Conservation (phyloP, 1,140 invertebrate genomes). For the Ectropis grisescens region DNA sequence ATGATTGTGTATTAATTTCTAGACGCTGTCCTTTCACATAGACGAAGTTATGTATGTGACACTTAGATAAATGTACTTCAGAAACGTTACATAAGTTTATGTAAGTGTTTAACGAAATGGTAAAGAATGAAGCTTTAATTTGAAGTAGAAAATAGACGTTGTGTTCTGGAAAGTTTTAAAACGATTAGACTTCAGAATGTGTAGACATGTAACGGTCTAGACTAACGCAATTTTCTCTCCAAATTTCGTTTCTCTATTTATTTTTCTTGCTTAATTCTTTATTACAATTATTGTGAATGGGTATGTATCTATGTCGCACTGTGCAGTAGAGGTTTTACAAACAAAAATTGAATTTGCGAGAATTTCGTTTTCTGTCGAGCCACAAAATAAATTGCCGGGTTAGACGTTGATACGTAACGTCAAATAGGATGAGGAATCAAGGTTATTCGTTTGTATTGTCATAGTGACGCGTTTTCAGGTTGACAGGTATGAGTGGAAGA, state of each 20-base stretch:
- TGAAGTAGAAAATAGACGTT: constrained; percentile 59
- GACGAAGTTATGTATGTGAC: too few relatives aligned
- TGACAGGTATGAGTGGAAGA: too few relatives aligned
- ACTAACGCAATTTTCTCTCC: too few relatives aligned
- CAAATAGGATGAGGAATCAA: too few relatives aligned
- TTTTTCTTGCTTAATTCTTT: neutral
- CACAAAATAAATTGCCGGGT: too few relatives aligned
- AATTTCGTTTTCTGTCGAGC: too few relatives aligned
- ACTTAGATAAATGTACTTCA: constrained; percentile 45
- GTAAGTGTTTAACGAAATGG: constrained; percentile 51
- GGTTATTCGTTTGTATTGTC: too few relatives aligned
- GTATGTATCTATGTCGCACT: neutral
- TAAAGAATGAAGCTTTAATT: constrained; percentile 67
- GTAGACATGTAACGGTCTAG: too few relatives aligned
- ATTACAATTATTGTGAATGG: neutral
- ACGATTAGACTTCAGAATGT: constrained; percentile 30
- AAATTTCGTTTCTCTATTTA: neutral
- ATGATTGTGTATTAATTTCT: too few relatives aligned
- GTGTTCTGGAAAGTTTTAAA: constrained; percentile 54
- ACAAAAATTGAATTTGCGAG: neutral
- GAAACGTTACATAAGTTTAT: constrained; percentile 25
- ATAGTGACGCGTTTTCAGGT: too few relatives aligned
- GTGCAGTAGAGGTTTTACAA: constrained; percentile 1
- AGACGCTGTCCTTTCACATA: too few relatives aligned
- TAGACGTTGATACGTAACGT: too few relatives aligned